A percentile compares a stretch with the other conserved stretches of the same genome.
Conservation (phyloP, 2,888 invertebrate species). For the Dryocosmus kuriphilus region DNA sequence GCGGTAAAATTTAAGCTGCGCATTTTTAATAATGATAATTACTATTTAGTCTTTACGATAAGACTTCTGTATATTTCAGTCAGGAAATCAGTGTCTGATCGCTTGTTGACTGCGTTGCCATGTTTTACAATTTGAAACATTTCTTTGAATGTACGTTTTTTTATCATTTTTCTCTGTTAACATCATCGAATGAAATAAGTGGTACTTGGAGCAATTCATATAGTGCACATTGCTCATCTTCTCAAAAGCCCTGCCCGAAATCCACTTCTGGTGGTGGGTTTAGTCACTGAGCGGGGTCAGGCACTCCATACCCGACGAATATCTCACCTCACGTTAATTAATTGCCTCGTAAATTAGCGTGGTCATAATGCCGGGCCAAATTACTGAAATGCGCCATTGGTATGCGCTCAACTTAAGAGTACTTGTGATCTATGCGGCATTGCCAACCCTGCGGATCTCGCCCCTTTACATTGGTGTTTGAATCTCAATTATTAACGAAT, state of each 20-base stretch:
- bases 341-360: constrained; percentile 76
- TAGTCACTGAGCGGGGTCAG: constrained; percentile 37
- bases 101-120: too few relatives aligned
- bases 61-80: too few relatives aligned
- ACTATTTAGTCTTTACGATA: too few relatives aligned
- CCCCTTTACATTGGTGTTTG: constrained; percentile 12
- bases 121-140: too few relatives aligned
- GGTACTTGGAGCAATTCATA: too few relatives aligned
- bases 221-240: too few relatives aligned
- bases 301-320: constrained; percentile 51
- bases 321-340: constrained; percentile 69
- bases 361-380: constrained; percentile 68
- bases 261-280: constrained; percentile 24
- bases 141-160: too few relatives aligned
- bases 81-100: too few relatives aligned
- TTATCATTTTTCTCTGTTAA: too few relatives aligned
- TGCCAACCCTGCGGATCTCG: constrained; percentile 50
- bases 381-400: constrained; percentile 51
- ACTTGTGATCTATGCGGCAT: constrained; percentile 75
- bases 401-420: constrained; percentile 39
- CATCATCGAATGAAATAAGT: too few relatives aligned
- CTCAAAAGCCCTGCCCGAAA: constrained; percentile 5
- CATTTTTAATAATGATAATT: too few relatives aligned
- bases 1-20: too few relatives aligned
- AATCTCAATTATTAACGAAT: constrained; percentile 59